Base-by-base conservation (phyloP, 2,113 vertebrate species). In the Chrysemys picta region DNA sequence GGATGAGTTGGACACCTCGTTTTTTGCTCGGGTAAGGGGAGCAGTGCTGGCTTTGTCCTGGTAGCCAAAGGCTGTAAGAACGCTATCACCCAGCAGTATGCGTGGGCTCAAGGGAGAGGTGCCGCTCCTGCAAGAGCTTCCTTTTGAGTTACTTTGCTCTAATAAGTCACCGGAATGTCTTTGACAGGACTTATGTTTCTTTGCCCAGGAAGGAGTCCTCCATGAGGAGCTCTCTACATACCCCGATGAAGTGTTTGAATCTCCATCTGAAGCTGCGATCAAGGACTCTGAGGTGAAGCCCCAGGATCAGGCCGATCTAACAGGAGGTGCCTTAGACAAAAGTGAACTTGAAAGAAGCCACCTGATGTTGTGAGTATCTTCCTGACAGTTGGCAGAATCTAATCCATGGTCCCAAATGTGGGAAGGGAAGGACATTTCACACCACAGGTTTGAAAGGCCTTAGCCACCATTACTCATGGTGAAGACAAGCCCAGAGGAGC, bases 1-100 rank as follows among this genome's bases (percentile, higher is more conserved):
- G 0, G 99, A 99, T 76, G 99, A 99, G 87, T 97, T 99, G 2
- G 99, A 99, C 97, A 99, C 99, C 0, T 99, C 99, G 42, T 99
- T 99, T 98, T 99, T 99, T 4, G 99, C 99, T 92, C 98, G 99
- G 98, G 99, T 99, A 98, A 99, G 95, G 27, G 42, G 14, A 79
- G 82, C 80, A 35, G 8, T 31, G 8, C 17, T 52, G 76, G 12
- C 0, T 0, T 24, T 53, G 25, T 38, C 5, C 84, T 89, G 53
- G 24, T 53, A 49, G 38, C 38, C 8, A 35, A 38, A 79, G 42
- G 62, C 88, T 38, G 10, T 19, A 84, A 38, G 38, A 24, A 27
- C 54, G 78, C 52, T 54, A 27, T 56, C 12, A 62, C 5, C 56
- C 89, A 94, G 87, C 27, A 54, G 84, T 72, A 59, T 45, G 84